Base-by-base conservation (phyloP, 2,797 vertebrate genomes). In the Choloepus didactylus region DNA sequence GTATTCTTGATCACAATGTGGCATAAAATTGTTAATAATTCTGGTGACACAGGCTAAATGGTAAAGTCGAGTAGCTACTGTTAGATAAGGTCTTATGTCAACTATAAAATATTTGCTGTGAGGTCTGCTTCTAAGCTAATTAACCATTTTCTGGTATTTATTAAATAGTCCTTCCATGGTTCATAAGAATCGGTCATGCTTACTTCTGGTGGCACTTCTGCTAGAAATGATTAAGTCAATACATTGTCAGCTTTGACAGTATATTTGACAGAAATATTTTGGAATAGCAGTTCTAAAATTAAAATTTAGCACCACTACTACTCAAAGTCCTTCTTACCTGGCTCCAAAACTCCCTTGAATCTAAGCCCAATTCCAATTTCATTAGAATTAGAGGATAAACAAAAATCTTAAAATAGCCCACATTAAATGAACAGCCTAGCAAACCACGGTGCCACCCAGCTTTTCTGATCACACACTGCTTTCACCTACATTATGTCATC, bases 171-270 rank as follows among this genome's bases (percentile, higher is more conserved):
- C 35, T 83, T 85, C 12, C n/a, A 72, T 8, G 23, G 76, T 60
- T 94, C 88, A 8, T 49, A 84, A 66, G 66, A 81, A 60, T 73
- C 62, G 35, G 31, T 81, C 73, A 87, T 12, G 21, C 56, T 79
- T 73, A 73, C 49, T 93, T 73, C 38, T 31, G 31, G 92, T 21
- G 51, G 46, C 25, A 88, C 12, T 67, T 77, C 85, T 56, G 91
- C 64, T 67, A 93, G 31, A 95, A 85, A 51, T 64, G 59, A 94
- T 85, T 67, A 90, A 87, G 62, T 77, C 77, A 69, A 76, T 77
- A 72, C 87, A 59, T 18, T 41, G 44, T 41, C 67, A 85, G 62
- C 23, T 69, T 35, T 25, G 54, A 92, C 35, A 64, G 60, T 14
- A 19, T 46, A 64, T 16, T 21, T 84, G 72, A 35, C 73, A 95